Evolutionary conservation across 1,140 invertebrate genomes (phyloP).

Genomic region (Drosophila arizonae): DNA sequence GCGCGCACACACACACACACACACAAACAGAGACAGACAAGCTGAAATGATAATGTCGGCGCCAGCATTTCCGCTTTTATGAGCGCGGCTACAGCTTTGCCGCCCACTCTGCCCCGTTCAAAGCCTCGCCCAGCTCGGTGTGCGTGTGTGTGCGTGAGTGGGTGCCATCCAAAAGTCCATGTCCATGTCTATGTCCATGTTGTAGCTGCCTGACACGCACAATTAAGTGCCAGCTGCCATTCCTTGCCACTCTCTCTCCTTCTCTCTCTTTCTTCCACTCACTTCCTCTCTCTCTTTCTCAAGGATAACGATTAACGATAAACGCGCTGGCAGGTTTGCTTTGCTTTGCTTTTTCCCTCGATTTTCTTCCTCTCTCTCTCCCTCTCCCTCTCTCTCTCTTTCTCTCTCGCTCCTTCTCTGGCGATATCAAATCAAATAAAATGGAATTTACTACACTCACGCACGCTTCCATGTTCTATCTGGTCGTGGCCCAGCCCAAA

Average conservation of each 20-base stretch:
- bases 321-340: slow-evolving; percentile 6
- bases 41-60: slow-evolving; percentile 77
- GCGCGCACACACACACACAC: slow-evolving; percentile 20
- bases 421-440: slow-evolving; percentile 75
- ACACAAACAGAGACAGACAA: slow-evolving; percentile 7
- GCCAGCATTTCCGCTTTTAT: slow-evolving; percentile 78
- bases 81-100: slow-evolving; percentile 49
- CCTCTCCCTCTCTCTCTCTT: neutral
- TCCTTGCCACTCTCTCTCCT: slow-evolving; percentile 1
- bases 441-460: slow-evolving; percentile 68
- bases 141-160: slow-evolving; percentile 36
- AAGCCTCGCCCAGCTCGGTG: slow-evolving; percentile 38
- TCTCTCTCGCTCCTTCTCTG: slow-evolving; percentile 3
- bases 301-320: slow-evolving; percentile 50
- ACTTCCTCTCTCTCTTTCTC: slow-evolving; percentile 8
- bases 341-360: neutral
- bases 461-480: slow-evolving; percentile 45
- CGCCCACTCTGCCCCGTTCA: neutral
- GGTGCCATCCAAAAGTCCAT: slow-evolving; percentile 37
- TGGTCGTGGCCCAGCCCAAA: neutral
- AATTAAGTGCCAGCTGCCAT: slow-evolving; percentile 62
- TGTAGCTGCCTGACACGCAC: slow-evolving; percentile 74
- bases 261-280: neutral
- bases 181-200: slow-evolving; percentile 52
- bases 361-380: neutral